Evolutionary conservation across 2,888 invertebrate genomes (phyloP).

Genomic region (Aelia acuminata): DNA sequence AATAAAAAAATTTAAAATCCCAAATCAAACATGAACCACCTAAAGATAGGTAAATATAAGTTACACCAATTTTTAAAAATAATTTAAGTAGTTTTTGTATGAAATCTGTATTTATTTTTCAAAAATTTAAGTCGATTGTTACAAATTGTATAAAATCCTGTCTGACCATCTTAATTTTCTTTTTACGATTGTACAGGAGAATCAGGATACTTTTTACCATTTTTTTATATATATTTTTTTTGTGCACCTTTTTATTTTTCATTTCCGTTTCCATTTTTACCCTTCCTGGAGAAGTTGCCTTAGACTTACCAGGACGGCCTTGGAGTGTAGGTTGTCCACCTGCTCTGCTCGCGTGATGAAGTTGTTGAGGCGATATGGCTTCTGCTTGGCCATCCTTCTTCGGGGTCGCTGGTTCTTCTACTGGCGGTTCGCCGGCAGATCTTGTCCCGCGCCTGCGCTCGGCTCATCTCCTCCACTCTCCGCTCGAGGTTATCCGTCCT

Average conservation of each 20-base stretch:
- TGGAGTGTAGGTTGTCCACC: constrained; percentile 56
- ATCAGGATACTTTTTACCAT: neutral
- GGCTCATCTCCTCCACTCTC: neutral
- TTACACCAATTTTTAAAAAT: no score
- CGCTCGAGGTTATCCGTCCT: neutral
- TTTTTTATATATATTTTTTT: neutral
- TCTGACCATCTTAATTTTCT: no score
- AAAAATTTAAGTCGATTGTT: no score
- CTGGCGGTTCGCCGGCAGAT: constrained; percentile 23
- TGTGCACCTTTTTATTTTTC: neutral
- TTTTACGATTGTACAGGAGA: neutral
- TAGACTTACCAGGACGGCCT: constrained; percentile 44
- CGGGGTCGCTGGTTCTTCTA: constrained; percentile 49
- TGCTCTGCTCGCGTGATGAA: constrained; percentile 49
- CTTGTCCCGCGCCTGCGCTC: constrained; percentile 31
- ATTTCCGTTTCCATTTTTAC: neutral
- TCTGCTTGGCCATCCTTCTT: constrained; percentile 58
- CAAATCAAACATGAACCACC: no score
- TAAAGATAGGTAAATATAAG: no score
- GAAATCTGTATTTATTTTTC: no score
- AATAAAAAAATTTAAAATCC: no score
- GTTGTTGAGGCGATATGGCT: constrained; percentile 57
- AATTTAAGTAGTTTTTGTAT: no score
- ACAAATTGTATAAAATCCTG: no score
- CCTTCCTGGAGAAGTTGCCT: neutral